Percentiles rank a stretch among this genome's conserved stretches.
Evolutionary conservation across 2,113 vertebrate species (phyloP).

Genomic region (Zeus faber): DNA sequence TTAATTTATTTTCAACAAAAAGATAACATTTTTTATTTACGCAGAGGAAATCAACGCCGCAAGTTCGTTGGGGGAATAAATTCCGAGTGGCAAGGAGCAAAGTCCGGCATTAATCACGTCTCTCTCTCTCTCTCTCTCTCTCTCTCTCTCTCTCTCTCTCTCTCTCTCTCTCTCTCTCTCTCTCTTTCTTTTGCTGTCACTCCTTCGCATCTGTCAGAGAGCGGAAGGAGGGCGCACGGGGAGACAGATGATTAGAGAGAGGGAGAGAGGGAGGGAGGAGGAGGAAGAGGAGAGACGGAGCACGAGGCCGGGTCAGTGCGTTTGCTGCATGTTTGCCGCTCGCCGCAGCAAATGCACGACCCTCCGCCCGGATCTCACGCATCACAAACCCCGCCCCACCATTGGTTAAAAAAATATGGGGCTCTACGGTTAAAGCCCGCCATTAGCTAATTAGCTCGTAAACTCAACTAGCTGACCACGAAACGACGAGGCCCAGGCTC

Average conservation of each 20-base stretch:
- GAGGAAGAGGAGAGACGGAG: slow-evolving; percentile 12
- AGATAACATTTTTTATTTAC: slow-evolving; percentile 45
- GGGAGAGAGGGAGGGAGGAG: not conserved
- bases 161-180: slow-evolving; percentile 30
- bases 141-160: slow-evolving; percentile 15
- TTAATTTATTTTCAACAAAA: too few relatives aligned
- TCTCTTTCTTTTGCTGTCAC: slow-evolving; percentile 23
- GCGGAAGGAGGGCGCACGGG: slow-evolving; percentile 20
- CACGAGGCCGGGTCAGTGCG: slow-evolving; percentile 9
- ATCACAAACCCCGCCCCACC: slow-evolving; percentile 40
- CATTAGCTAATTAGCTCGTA: slow-evolving; percentile 74
- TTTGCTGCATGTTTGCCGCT: slow-evolving; percentile 39
- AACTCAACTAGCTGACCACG: slow-evolving; percentile 57
- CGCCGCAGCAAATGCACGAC: slow-evolving; percentile 43
- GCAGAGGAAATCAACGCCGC: slow-evolving; percentile 44
- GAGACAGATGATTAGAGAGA: slow-evolving; percentile 36
- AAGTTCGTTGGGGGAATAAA: slow-evolving; percentile 45
- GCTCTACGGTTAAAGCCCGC: slow-evolving; percentile 45
- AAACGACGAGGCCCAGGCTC: slow-evolving; percentile 44
- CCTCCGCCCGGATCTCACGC: slow-evolving; percentile 50
- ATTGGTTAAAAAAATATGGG: slow-evolving; percentile 53
- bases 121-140: slow-evolving; percentile 27
- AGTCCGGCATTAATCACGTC: slow-evolving; percentile 22
- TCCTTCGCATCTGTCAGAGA: slow-evolving; percentile 20
- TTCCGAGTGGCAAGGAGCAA: slow-evolving; percentile 19